Evolutionary conservation across 2,888 invertebrate species (phyloP).

Genomic region (Eurytoma adleriae): DNA sequence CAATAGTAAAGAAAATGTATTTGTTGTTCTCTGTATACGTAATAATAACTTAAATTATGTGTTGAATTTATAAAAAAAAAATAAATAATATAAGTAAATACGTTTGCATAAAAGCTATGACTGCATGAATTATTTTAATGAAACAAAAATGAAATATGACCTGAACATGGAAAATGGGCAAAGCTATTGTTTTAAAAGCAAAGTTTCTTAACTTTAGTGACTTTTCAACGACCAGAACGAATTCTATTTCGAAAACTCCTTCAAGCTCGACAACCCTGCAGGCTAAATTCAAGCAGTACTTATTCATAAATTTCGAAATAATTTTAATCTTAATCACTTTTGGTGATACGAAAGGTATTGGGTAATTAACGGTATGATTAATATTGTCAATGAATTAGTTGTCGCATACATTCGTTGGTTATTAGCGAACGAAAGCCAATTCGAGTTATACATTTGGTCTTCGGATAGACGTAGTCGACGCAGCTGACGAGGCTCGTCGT

Average conservation of each 20-base stretch:
- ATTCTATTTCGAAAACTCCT: conserved; percentile 29
- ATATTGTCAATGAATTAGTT: conserved; percentile 25
- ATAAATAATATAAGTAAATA: conserved; percentile 14
- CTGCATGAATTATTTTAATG: neutral
- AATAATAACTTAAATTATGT: too few relatives aligned
- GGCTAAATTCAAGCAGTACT: conserved; percentile 8
- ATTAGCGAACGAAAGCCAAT: conserved; percentile 19
- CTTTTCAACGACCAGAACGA: conserved; percentile 42
- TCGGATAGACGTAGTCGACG: neutral
- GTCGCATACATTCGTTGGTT: conserved; percentile 15
- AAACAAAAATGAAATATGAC: neutral
- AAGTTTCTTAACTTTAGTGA: neutral
- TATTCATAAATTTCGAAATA: neutral
- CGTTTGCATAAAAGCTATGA: too few relatives aligned
- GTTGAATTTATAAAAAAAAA: neutral
- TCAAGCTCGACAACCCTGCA: neutral
- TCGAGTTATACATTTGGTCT: conserved; percentile 4
- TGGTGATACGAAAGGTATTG: neutral
- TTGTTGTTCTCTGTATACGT: too few relatives aligned
- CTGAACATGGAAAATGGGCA: neutral
- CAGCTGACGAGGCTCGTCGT: too few relatives aligned
- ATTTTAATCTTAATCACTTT: neutral
- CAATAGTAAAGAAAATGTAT: too few relatives aligned
- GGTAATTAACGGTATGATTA: neutral
- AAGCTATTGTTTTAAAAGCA: neutral